Evolutionary conservation across 2,888 invertebrate species (phyloP).

Genomic region (Apamea monoglypha): DNA sequence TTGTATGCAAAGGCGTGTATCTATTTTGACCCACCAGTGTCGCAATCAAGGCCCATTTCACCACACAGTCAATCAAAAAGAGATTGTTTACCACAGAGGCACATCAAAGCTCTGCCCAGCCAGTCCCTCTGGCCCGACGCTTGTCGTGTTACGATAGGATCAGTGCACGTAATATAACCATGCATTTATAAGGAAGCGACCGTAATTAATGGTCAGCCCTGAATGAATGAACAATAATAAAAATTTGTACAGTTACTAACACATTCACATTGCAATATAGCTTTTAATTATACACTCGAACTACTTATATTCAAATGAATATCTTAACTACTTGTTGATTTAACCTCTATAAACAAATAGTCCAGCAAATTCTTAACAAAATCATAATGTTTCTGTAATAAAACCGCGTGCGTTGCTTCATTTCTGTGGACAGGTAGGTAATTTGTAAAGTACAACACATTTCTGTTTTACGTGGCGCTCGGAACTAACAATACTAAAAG

Average conservation of each 20-base stretch:
- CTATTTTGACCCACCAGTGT: background rate
- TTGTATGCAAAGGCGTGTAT: too few relatives aligned
- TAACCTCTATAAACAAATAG: background rate
- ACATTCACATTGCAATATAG: background rate
- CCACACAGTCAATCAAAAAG: constrained; percentile 2
- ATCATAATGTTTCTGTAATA: background rate
- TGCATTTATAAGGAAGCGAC: background rate
- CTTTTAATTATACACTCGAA: background rate
- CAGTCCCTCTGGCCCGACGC: background rate
- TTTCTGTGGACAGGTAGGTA: background rate
- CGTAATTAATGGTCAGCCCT: background rate
- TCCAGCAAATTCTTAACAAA: background rate
- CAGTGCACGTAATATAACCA: background rate
- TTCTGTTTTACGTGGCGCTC: constrained; percentile 3
- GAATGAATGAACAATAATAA: background rate
- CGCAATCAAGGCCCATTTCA: constrained; percentile 1
- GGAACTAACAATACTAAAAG: constrained; percentile 14
- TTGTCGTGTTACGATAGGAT: background rate
- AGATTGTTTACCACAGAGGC: background rate
- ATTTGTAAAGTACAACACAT: constrained; percentile 14
- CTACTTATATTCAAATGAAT: background rate
- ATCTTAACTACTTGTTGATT: background rate
- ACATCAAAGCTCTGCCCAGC: background rate
- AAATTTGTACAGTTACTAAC: background rate
- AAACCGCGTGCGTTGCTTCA: background rate